Percentiles rank a stretch among this genome's conserved stretches.
These are phyloP conservation scores for Anorthoa munda DNA, from an alignment of 2,888 invertebrate genomes.

Conservation along the genomic window DNA sequence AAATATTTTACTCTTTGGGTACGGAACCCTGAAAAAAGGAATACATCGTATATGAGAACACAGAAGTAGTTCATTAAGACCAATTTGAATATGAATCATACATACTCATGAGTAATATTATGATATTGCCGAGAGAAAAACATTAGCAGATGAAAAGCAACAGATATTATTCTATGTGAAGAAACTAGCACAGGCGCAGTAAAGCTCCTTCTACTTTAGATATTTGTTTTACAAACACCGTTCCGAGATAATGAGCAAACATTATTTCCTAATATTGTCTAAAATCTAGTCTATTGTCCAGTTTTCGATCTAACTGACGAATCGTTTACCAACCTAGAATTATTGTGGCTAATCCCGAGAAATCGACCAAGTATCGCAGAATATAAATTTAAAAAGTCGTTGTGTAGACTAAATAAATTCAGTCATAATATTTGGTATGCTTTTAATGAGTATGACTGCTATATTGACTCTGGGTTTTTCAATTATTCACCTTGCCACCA, in stretches of 20 bases:
- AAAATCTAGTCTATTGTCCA: background rate
- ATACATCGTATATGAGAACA: no score
- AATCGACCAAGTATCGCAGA: background rate
- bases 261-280: constrained; percentile 4
- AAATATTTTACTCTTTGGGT: no score
- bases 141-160: background rate
- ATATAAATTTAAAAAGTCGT: no score
- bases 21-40: no score
- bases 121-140: constrained; percentile 8
- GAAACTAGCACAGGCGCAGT: constrained; percentile 2
- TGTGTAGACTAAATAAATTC: background rate
- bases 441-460: background rate
- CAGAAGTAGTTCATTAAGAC: background rate
- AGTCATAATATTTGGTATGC: background rate
- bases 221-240: constrained; percentile 24
- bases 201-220: background rate
- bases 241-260: constrained; percentile 20
- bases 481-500: background rate
- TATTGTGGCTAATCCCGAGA: background rate
- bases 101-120: background rate
- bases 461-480: background rate
- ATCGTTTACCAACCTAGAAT: background rate
- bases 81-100: background rate
- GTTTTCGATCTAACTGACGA: background rate
- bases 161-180: background rate